phyloP scores from a whole-genome alignment of 2,113 vertebrate species.

The Scortum barcoo region DNA sequence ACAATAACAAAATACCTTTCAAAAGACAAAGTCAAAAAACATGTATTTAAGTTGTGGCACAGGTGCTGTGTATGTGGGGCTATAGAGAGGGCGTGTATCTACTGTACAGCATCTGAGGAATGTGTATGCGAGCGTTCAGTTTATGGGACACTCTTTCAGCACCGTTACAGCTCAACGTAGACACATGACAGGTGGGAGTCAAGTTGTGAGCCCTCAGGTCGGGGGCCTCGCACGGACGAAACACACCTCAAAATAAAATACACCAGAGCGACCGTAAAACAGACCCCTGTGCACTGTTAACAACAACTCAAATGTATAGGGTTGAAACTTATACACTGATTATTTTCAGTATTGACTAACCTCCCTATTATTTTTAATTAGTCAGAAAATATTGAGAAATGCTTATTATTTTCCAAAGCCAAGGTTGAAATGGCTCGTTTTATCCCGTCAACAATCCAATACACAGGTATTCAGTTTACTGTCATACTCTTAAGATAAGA shows the following conservation, averaged over 20 bases:
- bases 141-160: constrained; percentile 24
- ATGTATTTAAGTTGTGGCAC: neutral
- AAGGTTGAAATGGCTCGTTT: too few species aligned
- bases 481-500: neutral
- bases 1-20: too few species aligned
- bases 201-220: constrained; percentile 1
- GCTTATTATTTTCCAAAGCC: too few species aligned
- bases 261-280: neutral
- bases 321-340: too few species aligned
- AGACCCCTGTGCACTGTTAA: neutral
- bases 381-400: too few species aligned
- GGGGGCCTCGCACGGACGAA: constrained; percentile 1
- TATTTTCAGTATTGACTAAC: neutral
- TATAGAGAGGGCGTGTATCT: constrained; percentile 10
- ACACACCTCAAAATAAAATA: neutral
- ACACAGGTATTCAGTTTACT: too few species aligned
- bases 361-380: too few species aligned
- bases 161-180: constrained; percentile 10
- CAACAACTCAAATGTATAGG: neutral
- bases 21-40: too few species aligned
- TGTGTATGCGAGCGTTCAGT: constrained; percentile 18
- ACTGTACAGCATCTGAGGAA: constrained; percentile 37
- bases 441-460: too few species aligned
- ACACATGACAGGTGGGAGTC: constrained; percentile 43
- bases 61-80: neutral